Evolutionary conservation across 2,888 invertebrate genomes (phyloP), one percentile per base, ranked within the genome.

Genomic region (Aphodius granarius): DNA sequence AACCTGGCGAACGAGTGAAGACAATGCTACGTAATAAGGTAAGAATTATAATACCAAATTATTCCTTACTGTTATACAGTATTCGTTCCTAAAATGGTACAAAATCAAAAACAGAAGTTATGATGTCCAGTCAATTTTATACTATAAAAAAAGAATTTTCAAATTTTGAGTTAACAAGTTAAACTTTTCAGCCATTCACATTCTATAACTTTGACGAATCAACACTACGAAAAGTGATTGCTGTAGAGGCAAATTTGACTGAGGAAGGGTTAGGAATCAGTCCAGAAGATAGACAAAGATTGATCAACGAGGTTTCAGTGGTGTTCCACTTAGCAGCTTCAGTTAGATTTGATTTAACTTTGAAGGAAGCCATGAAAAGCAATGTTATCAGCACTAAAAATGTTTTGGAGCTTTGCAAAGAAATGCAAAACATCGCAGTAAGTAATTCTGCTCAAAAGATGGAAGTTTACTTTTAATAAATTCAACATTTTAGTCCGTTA

Each of bases 311-410:
- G 63, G 89, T 91, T 9, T 86, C 89, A 19, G 87, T 92, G 13
- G 88, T 92, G 5, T 91, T 93, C 82, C 92, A 92, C 83, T 89
- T 90, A 81, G 92, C 92, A 2, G 92, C 92, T 17, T 92, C 92
- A 19, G 89, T 93, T 71, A 88, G 88, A 77, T 91, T 92, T 81
- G 91, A 92, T 81, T 89, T 91, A 80, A 86, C 88, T 0, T 85
- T 93, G 72, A 89, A 89, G 85, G 83, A 88, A 6, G 90, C 92
- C 0, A 86, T 92, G 5, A 88, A 87, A 76, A 88, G 90, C 87
- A 92, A 92, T 83, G 89, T 91, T 0, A 81, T 88, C 2, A 91
- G 90, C 21, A 90, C 91, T 0, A 84, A 87, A 74, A 87, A 90
- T 78, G 85, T 92, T 78, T 83, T 92, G 22, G 84, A 87, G 17